These are phyloP conservation scores for Nannobrachium achirus DNA, from an alignment of 2,113 vertebrate genomes.

Conservation along the genomic window DNA sequence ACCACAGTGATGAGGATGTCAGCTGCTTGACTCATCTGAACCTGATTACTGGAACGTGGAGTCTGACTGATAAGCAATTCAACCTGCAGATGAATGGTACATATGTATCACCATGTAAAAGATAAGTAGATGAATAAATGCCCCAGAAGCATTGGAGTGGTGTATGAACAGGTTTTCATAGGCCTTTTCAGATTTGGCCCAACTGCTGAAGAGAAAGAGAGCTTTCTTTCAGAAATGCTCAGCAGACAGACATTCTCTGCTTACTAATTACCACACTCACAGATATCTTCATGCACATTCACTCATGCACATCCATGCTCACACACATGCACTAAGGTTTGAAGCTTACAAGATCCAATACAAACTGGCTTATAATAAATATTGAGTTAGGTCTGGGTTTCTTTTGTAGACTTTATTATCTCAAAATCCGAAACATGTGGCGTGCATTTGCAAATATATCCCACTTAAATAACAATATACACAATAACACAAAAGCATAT, in stretches of 20 bases:
- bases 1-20: background rate
- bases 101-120: slow-evolving; percentile 47
- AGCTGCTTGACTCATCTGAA: background rate
- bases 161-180: slow-evolving; percentile 40
- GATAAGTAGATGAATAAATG: slow-evolving; percentile 33
- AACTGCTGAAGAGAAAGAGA: slow-evolving; percentile 43
- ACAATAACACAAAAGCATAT: no score
- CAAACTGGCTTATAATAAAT: background rate
- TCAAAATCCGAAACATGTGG: background rate
- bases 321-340: background rate
- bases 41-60: background rate
- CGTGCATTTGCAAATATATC: background rate
- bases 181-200: slow-evolving; percentile 38
- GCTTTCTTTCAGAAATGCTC: slow-evolving; percentile 50
- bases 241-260: slow-evolving; percentile 45
- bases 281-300: no score
- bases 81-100: slow-evolving; percentile 37
- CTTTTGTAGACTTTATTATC: background rate
- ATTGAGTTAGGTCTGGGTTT: background rate
- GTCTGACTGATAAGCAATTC: slow-evolving; percentile 12
- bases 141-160: slow-evolving; percentile 48
- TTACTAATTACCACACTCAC: slow-evolving; percentile 51
- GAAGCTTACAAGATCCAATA: background rate
- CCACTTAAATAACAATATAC: background rate
- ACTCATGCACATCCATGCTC: background rate